A percentile compares a stretch with the other conserved stretches of the same genome.
Evolutionary conservation across 2,888 invertebrate genomes (phyloP).

Genomic region (Pammene fasciana): DNA sequence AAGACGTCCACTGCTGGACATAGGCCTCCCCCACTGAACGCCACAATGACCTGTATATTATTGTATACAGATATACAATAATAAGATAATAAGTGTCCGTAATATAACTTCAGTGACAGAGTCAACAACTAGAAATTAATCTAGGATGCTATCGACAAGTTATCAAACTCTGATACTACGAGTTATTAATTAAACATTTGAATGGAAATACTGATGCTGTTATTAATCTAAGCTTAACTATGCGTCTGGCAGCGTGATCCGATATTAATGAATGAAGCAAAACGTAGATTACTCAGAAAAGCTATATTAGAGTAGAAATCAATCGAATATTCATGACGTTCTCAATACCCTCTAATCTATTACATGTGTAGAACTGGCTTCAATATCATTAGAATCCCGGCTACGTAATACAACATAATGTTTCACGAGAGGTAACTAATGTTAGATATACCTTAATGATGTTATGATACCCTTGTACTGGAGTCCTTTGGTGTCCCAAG

Average conservation of each 20-base stretch:
- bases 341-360: not conserved
- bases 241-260: not conserved
- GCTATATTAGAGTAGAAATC: not conserved
- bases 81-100: too few relatives aligned
- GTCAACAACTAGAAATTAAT: too few relatives aligned
- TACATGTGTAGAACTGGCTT: not conserved
- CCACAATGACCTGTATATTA: too few relatives aligned
- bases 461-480: too few relatives aligned
- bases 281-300: constrained; percentile 5
- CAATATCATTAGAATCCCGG: not conserved
- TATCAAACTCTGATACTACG: too few relatives aligned
- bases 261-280: not conserved
- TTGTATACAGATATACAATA: too few relatives aligned
- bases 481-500: too few relatives aligned
- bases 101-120: too few relatives aligned
- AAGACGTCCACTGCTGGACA: too few relatives aligned
- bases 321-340: constrained; percentile 24
- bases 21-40: too few relatives aligned
- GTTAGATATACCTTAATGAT: not conserved
- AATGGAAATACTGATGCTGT: not conserved
- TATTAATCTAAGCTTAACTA: not conserved
- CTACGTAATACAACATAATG: not conserved
- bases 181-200: not conserved
- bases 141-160: too few relatives aligned
- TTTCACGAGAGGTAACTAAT: not conserved